phyloP scores from a whole-genome alignment of 2,888 invertebrate species.

The Pollenia labialis region DNA sequence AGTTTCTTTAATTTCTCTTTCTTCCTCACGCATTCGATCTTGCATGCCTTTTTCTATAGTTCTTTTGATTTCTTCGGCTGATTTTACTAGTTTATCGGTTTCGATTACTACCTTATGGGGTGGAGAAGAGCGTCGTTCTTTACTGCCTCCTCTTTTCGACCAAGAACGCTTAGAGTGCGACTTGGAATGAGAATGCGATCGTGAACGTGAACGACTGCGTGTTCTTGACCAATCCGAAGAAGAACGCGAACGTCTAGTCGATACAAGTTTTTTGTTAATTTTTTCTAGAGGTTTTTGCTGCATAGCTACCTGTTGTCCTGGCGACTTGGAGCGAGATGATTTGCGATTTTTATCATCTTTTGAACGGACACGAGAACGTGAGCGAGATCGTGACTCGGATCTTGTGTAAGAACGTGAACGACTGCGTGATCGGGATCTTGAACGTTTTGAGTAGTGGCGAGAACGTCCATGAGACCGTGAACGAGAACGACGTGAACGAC shows the following conservation, averaged over 20 bases:
- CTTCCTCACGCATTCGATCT: constrained; percentile 80
- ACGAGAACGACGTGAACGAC: constrained; percentile 74
- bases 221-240: constrained; percentile 76
- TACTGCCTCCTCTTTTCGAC: constrained; percentile 75
- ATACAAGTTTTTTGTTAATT: constrained; percentile 80
- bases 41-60: constrained; percentile 81
- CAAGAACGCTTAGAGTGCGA: constrained; percentile 73
- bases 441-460: constrained; percentile 76
- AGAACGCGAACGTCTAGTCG: constrained; percentile 82
- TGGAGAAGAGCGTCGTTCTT: constrained; percentile 73
- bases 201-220: constrained; percentile 77
- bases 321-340: constrained; percentile 67
- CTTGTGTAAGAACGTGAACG: constrained; percentile 73
- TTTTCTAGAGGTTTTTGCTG: constrained; percentile 74
- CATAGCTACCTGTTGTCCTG: constrained; percentile 35
- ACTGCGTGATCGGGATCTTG: constrained; percentile 73
- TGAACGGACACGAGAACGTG: constrained; percentile 59
- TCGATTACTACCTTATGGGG: constrained; percentile 77
- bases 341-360: constrained; percentile 68
- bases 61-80: constrained; percentile 81
- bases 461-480: constrained; percentile 80
- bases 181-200: constrained; percentile 68
- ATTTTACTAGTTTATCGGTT: constrained; percentile 80
- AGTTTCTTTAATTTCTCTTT: constrained; percentile 78
- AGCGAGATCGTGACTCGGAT: constrained; percentile 72